These are phyloP conservation scores for Chaetoderma sp. DNA, from an alignment of 2,888 invertebrate genomes.

Conservation along the genomic window DNA sequence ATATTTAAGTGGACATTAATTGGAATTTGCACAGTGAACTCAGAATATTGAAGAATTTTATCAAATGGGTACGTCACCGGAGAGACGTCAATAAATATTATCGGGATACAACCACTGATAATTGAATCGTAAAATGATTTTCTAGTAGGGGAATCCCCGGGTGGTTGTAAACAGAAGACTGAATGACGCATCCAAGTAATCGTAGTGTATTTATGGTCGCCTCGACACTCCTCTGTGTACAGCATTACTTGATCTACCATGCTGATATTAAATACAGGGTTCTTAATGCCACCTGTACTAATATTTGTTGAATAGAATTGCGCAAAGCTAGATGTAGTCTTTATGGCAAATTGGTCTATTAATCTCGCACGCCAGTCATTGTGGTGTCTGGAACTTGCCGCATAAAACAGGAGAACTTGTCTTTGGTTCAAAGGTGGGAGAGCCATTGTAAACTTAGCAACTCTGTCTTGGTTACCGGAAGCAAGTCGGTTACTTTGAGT, in stretches of 20 bases:
- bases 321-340: neutral
- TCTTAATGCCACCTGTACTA: too few species aligned
- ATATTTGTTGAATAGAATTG: neutral
- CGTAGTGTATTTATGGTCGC: slow-evolving; percentile 35
- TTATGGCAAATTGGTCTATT: slow-evolving; percentile 49
- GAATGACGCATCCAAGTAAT: slow-evolving; percentile 53
- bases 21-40: slow-evolving; percentile 43
- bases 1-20: too few species aligned
- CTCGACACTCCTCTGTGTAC: slow-evolving; percentile 31
- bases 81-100: slow-evolving; percentile 31
- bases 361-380: slow-evolving; percentile 45
- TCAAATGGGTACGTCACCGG: slow-evolving; percentile 45
- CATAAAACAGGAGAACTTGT: slow-evolving; percentile 46
- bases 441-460: too few species aligned
- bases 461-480: too few species aligned
- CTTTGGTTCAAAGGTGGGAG: slow-evolving; percentile 19
- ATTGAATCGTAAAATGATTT: slow-evolving; percentile 59
- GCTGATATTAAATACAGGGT: too few species aligned
- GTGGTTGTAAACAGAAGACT: slow-evolving; percentile 56
- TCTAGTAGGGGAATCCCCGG: slow-evolving; percentile 58
- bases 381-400: slow-evolving; percentile 42
- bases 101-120: slow-evolving; percentile 57
- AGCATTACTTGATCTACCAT: slow-evolving; percentile 9
- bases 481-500: neutral
- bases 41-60: slow-evolving; percentile 21